Percentiles rank a stretch among this genome's conserved stretches.
Evolutionary conservation across 2,113 vertebrate genomes (phyloP).

Genomic region (Paracanthobrama guichenoti): DNA sequence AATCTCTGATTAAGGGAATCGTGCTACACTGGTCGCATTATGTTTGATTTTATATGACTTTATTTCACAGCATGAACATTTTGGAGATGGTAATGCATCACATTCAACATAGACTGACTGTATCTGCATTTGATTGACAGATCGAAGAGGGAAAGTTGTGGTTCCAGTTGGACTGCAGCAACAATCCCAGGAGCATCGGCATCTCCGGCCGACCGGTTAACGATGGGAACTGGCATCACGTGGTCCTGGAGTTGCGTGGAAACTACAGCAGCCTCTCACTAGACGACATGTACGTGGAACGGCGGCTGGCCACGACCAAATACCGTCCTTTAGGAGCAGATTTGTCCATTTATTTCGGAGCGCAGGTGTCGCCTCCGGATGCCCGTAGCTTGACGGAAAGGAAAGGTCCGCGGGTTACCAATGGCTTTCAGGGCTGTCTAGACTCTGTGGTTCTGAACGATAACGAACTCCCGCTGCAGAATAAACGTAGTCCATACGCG

Average conservation of each 20-base stretch:
- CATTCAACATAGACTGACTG: not conserved
- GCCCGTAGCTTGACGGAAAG: constrained; percentile 80
- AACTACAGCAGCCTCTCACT: constrained; percentile 93
- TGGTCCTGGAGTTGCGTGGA: constrained; percentile 88
- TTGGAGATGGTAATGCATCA: not conserved
- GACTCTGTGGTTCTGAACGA: constrained; percentile 90
- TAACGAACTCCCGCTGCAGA: constrained; percentile 90
- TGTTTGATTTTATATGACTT: not conserved
- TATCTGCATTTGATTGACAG: constrained; percentile 67
- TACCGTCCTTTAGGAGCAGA: constrained; percentile 80
- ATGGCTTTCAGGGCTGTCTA: constrained; percentile 96
- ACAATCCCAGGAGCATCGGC: constrained; percentile 82
- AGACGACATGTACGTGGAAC: constrained; percentile 92
- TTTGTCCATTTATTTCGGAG: constrained; percentile 89
- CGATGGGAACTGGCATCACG: constrained; percentile 93
- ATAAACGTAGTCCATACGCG: constrained; percentile 90
- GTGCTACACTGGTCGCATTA: not conserved
- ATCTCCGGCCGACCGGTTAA: constrained; percentile 89
- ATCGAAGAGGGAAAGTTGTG: constrained; percentile 92
- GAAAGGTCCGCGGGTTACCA: constrained; percentile 79
- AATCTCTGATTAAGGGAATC: not conserved
- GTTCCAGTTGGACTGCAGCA: constrained; percentile 90
- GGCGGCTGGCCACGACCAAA: constrained; percentile 80
- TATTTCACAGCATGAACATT: not conserved
- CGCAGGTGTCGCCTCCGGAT: constrained; percentile 82